Percentiles rank a stretch among this genome's conserved stretches.
phyloP scores from a whole-genome alignment of 1,140 invertebrate genomes.

The Laodelphax striatellus region DNA sequence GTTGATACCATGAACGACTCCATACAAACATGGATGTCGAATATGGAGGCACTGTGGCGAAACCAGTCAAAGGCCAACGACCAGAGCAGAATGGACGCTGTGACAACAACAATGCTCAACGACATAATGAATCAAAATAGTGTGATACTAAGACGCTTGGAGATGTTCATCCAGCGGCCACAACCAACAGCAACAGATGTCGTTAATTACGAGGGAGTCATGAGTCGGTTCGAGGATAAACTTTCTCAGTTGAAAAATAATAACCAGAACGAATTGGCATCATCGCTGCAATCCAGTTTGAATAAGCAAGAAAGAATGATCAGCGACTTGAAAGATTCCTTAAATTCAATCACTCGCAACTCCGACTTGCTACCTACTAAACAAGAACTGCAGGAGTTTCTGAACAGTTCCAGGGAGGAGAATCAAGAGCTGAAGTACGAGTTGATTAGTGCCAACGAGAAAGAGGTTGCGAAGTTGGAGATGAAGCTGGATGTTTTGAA shows the following conservation, averaged over 20 bases:
- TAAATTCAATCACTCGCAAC: conserved; percentile 23
- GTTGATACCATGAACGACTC: conserved; percentile 51
- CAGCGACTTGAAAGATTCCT: conserved; percentile 26
- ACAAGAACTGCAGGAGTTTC: conserved; percentile 4
- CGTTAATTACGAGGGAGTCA: neutral
- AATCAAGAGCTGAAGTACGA: conserved; percentile 15
- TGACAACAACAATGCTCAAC: conserved; percentile 13
- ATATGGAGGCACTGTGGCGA: conserved; percentile 16
- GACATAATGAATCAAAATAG: conserved; percentile 13
- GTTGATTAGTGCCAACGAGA: conserved; percentile 11
- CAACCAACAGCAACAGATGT: neutral
- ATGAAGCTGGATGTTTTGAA: conserved; percentile 30
- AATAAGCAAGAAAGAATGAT: conserved; percentile 19
- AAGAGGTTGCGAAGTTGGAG: conserved; percentile 14
- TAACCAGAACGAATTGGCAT: neutral
- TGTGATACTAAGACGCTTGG: conserved; percentile 12
- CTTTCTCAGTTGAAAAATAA: neutral
- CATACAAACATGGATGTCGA: conserved; percentile 37
- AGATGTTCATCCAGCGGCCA: conserved; percentile 7
- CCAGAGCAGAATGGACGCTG: conserved; percentile 1
- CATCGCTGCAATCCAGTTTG: conserved; percentile 8
- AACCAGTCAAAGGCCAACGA: conserved; percentile 5
- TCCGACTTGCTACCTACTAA: neutral
- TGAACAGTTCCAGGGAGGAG: conserved; percentile 5
- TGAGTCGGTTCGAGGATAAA: conserved; percentile 1